These are phyloP conservation scores for Allobates femoralis DNA, from an alignment of 2,797 vertebrate species.

Conservation along the genomic window DNA sequence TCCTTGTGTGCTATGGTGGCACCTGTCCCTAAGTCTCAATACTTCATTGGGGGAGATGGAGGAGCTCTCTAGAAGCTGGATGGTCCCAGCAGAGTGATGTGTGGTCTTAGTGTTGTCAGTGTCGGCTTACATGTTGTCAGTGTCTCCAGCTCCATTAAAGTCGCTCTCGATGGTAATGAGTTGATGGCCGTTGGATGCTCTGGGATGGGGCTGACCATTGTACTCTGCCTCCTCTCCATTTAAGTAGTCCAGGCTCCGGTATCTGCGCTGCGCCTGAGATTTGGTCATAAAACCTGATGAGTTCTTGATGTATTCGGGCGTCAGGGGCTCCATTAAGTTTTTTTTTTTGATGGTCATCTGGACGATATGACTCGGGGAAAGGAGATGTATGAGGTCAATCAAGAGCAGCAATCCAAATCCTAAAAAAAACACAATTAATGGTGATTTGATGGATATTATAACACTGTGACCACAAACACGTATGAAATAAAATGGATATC, in stretches of 20 bases:
- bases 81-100: background rate
- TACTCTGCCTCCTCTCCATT: slow-evolving; percentile 65
- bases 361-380: slow-evolving; percentile 85
- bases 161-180: slow-evolving; percentile 67
- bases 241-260: slow-evolving; percentile 62
- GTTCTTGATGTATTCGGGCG: slow-evolving; percentile 75
- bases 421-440: slow-evolving; percentile 62
- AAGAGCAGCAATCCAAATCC: slow-evolving; percentile 89
- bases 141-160: slow-evolving; percentile 68
- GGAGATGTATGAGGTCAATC: slow-evolving; percentile 88
- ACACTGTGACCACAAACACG: background rate
- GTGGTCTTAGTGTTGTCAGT: background rate
- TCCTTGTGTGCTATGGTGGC: background rate
- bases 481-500: background rate
- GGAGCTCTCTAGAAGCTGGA: background rate
- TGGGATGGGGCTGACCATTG: slow-evolving; percentile 44
- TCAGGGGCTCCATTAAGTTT: slow-evolving; percentile 77
- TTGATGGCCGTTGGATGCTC: slow-evolving; percentile 11
- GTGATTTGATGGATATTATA: background rate
- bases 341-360: slow-evolving; percentile 78
- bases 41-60: too few relatives aligned
- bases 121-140: slow-evolving; percentile 69
- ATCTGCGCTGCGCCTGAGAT: slow-evolving; percentile 71
- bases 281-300: slow-evolving; percentile 85
- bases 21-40: too few relatives aligned